Conservation (phyloP, 2,888 invertebrate genomes). For the Tipula vernalis region DNA sequence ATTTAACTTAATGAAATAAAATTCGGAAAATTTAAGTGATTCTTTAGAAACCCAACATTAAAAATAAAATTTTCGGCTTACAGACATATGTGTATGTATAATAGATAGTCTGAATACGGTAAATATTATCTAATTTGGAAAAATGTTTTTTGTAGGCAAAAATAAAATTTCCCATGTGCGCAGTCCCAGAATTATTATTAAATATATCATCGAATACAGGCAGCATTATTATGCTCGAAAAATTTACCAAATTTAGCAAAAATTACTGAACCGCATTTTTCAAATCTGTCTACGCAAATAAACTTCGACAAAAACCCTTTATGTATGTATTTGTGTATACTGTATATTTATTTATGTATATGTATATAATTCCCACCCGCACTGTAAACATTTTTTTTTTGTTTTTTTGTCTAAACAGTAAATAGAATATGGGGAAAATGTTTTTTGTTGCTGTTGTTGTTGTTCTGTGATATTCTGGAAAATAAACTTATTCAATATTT, state of each 20-base stretch:
- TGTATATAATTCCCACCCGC: not conserved
- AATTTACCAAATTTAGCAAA: not conserved
- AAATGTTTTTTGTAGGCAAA: too few relatives aligned
- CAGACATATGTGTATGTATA: too few relatives aligned
- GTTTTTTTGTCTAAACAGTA: not conserved
- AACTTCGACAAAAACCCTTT: not conserved
- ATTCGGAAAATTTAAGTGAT: too few relatives aligned
- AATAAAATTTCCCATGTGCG: too few relatives aligned
- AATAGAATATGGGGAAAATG: not conserved
- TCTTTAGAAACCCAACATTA: too few relatives aligned
- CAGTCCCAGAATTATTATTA: too few relatives aligned
- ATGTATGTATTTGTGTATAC: not conserved
- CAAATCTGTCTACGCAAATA: not conserved
- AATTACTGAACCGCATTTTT: not conserved
- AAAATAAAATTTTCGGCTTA: too few relatives aligned
- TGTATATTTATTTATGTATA: too few relatives aligned
- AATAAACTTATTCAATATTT: slow-evolving; percentile 4
- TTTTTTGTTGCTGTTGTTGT: not conserved
- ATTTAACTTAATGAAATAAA: too few relatives aligned
- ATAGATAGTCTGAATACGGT: too few relatives aligned
- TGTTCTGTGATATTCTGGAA: not conserved
- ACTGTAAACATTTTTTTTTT: not conserved
- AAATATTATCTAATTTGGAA: too few relatives aligned
- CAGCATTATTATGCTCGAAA: not conserved
- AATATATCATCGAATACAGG: not conserved